A percentile compares a stretch with the other conserved stretches of the same genome.
Evolutionary conservation across 2,888 invertebrate species (phyloP).

Genomic region (Ornithoptera priamus): DNA sequence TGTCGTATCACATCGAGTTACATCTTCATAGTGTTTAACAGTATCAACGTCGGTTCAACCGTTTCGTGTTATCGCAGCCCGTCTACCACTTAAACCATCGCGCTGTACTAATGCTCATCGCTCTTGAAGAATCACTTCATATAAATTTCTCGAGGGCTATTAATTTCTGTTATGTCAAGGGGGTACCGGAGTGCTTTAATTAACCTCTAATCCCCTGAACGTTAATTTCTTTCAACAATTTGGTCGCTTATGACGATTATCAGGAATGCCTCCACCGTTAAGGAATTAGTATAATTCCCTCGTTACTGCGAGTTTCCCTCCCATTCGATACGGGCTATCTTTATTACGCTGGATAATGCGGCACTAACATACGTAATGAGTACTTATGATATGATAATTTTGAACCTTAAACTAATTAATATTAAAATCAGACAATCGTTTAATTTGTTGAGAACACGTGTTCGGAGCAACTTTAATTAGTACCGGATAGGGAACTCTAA

Average conservation of each 20-base stretch:
- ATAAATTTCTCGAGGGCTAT: constrained; percentile 69
- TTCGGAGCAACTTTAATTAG: too few species aligned
- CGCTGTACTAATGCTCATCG: constrained; percentile 57
- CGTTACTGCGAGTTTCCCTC: constrained; percentile 24
- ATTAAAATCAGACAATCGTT: constrained; percentile 17
- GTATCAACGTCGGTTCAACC: neutral
- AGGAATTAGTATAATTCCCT: constrained; percentile 32
- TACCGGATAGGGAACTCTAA: too few species aligned
- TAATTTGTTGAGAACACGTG: constrained; percentile 1
- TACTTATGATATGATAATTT: constrained; percentile 15
- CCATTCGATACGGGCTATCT: constrained; percentile 19
- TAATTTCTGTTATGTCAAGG: constrained; percentile 67
- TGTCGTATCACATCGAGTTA: neutral
- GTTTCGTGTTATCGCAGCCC: constrained; percentile 21
- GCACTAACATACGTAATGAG: constrained; percentile 23
- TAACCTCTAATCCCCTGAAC: constrained; percentile 50
- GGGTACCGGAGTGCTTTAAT: constrained; percentile 61
- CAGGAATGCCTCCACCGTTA: constrained; percentile 29
- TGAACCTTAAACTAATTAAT: constrained; percentile 16
- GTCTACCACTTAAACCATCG: constrained; percentile 34
- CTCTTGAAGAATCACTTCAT: constrained; percentile 65
- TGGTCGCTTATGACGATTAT: constrained; percentile 34
- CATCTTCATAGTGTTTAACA: constrained; percentile 19
- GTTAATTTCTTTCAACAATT: constrained; percentile 35
- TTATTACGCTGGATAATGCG: constrained; percentile 16